Conservation (phyloP, 2,797 vertebrate genomes). For the Myotis pilosus region DNA sequence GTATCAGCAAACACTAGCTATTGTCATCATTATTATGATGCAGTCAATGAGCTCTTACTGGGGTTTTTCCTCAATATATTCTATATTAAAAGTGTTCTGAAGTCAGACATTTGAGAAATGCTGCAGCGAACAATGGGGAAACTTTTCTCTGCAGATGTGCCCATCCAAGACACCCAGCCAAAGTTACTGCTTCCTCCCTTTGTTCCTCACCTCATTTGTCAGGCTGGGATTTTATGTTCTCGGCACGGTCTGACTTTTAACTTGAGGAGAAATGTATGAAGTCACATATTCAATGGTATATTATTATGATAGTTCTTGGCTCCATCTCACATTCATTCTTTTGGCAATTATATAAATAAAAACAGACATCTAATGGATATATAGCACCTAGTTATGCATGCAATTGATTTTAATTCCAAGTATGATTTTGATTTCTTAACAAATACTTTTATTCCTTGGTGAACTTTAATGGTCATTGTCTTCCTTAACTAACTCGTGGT, state of each 20-base stretch:
- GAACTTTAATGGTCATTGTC: background rate
- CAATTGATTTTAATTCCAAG: conserved; percentile 1
- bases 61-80: background rate
- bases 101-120: background rate
- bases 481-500: background rate
- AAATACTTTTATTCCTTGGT: background rate
- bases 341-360: conserved; percentile 33
- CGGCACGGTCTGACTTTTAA: conserved; percentile 27
- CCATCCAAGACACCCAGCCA: background rate
- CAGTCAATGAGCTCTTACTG: background rate
- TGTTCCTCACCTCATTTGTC: conserved; percentile 11
- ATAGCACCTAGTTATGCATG: background rate
- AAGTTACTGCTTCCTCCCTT: conserved; percentile 23
- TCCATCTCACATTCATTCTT: background rate
- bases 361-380: background rate
- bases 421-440: background rate
- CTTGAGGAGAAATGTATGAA: conserved; percentile 5
- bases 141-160: conserved; percentile 18
- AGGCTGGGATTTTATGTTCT: conserved; percentile 25
- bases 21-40: background rate
- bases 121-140: background rate
- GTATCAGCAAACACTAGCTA: background rate
- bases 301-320: background rate
- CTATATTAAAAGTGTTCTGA: background rate
- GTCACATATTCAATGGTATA: background rate